Percentiles rank a stretch among this genome's conserved stretches.
phyloP scores from a whole-genome alignment of 2,113 vertebrate species.

The Crotophaga sulcirostris region DNA sequence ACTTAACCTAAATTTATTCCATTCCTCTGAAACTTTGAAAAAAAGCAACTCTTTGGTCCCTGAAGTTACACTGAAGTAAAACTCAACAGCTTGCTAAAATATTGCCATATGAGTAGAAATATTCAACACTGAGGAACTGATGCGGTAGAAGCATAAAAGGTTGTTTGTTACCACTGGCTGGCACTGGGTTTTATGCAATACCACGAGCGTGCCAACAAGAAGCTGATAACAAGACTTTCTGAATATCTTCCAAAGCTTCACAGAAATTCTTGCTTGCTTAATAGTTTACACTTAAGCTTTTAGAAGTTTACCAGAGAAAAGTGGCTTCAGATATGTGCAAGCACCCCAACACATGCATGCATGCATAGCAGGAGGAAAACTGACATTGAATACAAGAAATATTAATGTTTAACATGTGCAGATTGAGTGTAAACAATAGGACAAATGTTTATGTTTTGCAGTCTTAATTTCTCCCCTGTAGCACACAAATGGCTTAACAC shows the following conservation, averaged over 20 bases:
- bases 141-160: conserved; percentile 67
- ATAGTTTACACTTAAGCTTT: conserved; percentile 49
- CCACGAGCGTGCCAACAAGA: conserved; percentile 57
- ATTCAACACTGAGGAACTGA: conserved; percentile 53
- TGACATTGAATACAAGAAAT: not conserved
- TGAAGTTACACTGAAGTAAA: conserved; percentile 67
- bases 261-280: conserved; percentile 54
- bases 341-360: not conserved
- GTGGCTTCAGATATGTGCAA: not conserved
- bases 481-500: not conserved
- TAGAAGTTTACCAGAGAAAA: conserved; percentile 52
- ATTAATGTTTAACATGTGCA: conserved; percentile 25
- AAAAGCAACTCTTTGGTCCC: conserved; percentile 51
- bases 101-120: conserved; percentile 68
- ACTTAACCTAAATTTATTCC: conserved; percentile 67
- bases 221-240: conserved; percentile 71
- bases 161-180: conserved; percentile 67
- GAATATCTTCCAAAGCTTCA: conserved; percentile 69
- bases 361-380: not conserved
- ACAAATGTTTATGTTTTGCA: conserved; percentile 5
- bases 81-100: conserved; percentile 74
- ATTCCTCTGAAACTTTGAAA: conserved; percentile 50
- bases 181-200: conserved; percentile 51
- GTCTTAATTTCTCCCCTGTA: not conserved
- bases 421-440: not conserved